phyloP scores from a whole-genome alignment of 2,888 invertebrate species.

The Acanthopleura granulata region DNA sequence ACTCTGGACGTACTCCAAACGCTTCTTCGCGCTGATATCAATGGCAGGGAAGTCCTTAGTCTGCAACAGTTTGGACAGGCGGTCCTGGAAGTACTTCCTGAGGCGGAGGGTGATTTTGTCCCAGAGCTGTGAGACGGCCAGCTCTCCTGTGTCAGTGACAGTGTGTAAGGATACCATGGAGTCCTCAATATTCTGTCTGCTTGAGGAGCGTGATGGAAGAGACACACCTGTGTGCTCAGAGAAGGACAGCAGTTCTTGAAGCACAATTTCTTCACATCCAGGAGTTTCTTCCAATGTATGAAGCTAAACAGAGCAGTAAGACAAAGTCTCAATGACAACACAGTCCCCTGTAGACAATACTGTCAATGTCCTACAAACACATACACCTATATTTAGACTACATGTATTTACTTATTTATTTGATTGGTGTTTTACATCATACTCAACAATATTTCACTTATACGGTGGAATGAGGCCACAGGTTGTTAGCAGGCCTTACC shows the following conservation, averaged over 20 bases:
- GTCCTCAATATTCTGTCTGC: constrained; percentile 41
- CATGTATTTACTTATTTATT: too few relatives aligned
- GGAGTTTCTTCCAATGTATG: constrained; percentile 51
- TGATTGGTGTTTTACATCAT: too few relatives aligned
- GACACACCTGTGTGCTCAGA: constrained; percentile 63
- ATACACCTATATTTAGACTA: not conserved
- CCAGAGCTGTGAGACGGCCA: constrained; percentile 53
- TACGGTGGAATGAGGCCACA: too few relatives aligned
- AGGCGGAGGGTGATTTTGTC: constrained; percentile 39
- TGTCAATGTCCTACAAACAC: not conserved
- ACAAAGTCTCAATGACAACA: too few relatives aligned
- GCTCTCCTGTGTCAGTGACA: constrained; percentile 56
- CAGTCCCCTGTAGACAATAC: not conserved
- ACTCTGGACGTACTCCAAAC: constrained; percentile 59
- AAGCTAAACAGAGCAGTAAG: constrained; percentile 30
- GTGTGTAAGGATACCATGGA: constrained; percentile 62
- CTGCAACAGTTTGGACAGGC: constrained; percentile 50
- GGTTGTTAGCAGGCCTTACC: too few relatives aligned
- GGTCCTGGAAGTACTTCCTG: constrained; percentile 50
- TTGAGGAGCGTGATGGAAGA: constrained; percentile 49
- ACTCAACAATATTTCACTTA: too few relatives aligned
- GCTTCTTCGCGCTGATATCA: constrained; percentile 43
- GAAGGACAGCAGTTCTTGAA: constrained; percentile 57
- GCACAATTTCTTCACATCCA: constrained; percentile 60
- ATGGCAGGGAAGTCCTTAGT: constrained; percentile 33